Evolutionary conservation across 1,140 invertebrate genomes (phyloP).

Genomic region (Riptortus pedestris): DNA sequence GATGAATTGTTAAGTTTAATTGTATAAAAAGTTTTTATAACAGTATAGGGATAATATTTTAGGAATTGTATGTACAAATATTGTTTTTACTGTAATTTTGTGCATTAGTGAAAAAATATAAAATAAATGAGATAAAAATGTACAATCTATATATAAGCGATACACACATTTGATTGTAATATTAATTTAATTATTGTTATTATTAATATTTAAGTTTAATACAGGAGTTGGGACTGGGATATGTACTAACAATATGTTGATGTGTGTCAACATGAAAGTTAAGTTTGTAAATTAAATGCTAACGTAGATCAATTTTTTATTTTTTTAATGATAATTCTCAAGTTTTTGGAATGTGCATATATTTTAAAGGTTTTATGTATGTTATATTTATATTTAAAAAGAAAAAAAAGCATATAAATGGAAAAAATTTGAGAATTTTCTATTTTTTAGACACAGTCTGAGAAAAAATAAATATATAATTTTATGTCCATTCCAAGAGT

Average conservation of each 20-base stretch:
- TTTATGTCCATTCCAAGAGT: constrained; percentile 27
- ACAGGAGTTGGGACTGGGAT: constrained; percentile 27
- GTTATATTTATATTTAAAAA: constrained; percentile 8
- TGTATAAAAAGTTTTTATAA: background rate
- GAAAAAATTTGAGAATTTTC: constrained; percentile 26
- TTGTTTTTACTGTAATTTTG: constrained; percentile 20
- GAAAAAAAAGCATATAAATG: constrained; percentile 17
- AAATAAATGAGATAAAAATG: constrained; percentile 17
- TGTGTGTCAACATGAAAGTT: constrained; percentile 18
- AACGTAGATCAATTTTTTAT: constrained; percentile 26
- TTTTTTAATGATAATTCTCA: constrained; percentile 27
- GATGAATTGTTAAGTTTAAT: background rate
- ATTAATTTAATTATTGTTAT: constrained; percentile 28
- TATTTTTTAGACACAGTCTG: constrained; percentile 24
- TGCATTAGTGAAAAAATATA: constrained; percentile 16
- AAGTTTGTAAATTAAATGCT: constrained; percentile 26
- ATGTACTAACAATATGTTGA: constrained; percentile 26
- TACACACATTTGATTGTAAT: constrained; percentile 21
- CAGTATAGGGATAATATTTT: constrained; percentile 5
- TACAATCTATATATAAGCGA: constrained; percentile 27
- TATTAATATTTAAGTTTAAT: constrained; percentile 23
- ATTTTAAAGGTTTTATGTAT: constrained; percentile 20
- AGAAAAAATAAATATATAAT: constrained; percentile 18
- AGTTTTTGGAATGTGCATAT: constrained; percentile 23
- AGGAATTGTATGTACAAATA: constrained; percentile 21